Evolutionary conservation across 2,888 invertebrate genomes (phyloP), one percentile per base, ranked within the genome.

Genomic region (Drosophila setosimentum): DNA sequence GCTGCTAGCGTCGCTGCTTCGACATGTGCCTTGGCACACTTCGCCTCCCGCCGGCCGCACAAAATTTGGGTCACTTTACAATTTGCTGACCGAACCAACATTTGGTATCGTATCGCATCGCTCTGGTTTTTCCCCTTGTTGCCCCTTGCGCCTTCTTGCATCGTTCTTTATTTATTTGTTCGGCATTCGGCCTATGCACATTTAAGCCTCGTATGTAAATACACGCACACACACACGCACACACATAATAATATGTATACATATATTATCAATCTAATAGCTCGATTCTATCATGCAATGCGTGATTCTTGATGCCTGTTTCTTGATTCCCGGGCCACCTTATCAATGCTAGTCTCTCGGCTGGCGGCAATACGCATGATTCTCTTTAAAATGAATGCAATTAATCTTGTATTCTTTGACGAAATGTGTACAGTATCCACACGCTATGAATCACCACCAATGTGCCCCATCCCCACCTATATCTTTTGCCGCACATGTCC

Each of bases 41-140:
- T 90, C 84, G 89, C 60, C 73, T 73, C 82, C 75, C 76, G 80
- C 70, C 64, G 70, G 73, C 76, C 70, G 68, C 61, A 61, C 30
- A 57, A 75, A 90, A 91, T 91, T 87, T 87, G 87, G 91, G 91
- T 87, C 91, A 91, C 80, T 89, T 79, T 88, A 88, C 78, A 86
- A 86, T 89, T 90, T 75, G 85, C 85, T 86, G 85, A 88, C 90
- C 90, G 82, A 83, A 83, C 18, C 24, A 24, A n/a, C 82, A 62
- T 63, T 80, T 57, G 70, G 65, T 76, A 76, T 68, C 33, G 65
- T 75, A 76, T 68, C 66, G 62, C 71, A 66, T 80, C 66, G 83
- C 72, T 87, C 70, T 84, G 70, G 60, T 71, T 86, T 27, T 68
- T 76, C 71, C 62, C 45, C 45, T 40, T 40, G 10, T 55, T 68